Evolutionary conservation across 2,113 vertebrate genomes (phyloP), one percentile per base, ranked within the genome.

Genomic region (Spea multiplicata): DNA sequence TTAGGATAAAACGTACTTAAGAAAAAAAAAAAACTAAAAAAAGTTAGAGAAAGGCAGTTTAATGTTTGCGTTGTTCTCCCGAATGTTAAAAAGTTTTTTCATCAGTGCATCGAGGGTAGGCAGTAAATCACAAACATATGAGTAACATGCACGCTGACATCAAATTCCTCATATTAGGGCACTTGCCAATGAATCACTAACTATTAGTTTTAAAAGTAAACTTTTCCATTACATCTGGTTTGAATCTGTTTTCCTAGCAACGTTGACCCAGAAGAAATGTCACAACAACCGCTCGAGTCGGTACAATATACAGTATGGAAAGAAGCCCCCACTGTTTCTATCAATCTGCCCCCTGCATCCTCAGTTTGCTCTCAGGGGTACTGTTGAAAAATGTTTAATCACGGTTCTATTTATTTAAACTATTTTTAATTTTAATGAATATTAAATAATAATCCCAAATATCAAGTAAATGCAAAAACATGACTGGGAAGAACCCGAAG

Each of bases 181-280:
- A 72, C 48, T 30, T 10, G 46, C 57, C 67, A 71, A 44, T 78
- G 76, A 79, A 79, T 79, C 76, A 72, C 14, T 14, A 57, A 79
- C 44, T 78, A 62, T 73, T 71, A 17, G 61, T 72, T 65, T 55
- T 66, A 53, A 46, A 72, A 79, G 76, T 79, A 65, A 79, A 79
- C 76, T 79, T 79, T 72, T 79, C 76, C 76, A 73, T 8, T 16
- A 13, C 70, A 73, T 79, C 76, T 79, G 76, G 61, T 73, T 57
- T 79, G 61, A 73, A 79, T 79, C 69, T 66, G 49, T 73, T 79
- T 66, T 79, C 70, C 76, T 73, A 72, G 76, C 76, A 78, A 78
- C 69, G 30, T 71, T 72, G 61, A 78, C 69, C 68, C 61, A 17
- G 70, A 59, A 71, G 76, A 78, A 71, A 78, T 71, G 68, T 71